phyloP scores from a whole-genome alignment of 2,888 invertebrate species.

The Enoplolaimus lenunculus region DNA sequence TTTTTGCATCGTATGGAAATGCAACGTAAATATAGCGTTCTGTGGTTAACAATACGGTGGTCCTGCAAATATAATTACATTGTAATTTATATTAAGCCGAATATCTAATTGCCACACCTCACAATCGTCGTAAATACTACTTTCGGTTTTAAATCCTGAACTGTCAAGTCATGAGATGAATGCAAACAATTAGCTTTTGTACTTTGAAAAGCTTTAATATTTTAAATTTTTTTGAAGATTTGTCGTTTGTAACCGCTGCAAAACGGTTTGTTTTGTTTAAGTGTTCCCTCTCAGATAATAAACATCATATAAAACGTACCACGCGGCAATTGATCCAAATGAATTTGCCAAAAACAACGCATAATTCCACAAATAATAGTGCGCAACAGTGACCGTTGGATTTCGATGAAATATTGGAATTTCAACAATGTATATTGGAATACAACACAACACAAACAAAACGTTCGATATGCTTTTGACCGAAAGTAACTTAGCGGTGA shows the following conservation, averaged over 20 bases:
- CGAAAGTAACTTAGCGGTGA: conserved; percentile 2
- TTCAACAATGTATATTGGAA: not conserved
- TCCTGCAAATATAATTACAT: not conserved
- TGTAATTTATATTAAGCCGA: no score
- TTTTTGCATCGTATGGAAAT: not conserved
- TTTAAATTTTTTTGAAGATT: no score
- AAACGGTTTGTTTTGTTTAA: no score
- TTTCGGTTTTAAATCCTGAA: no score
- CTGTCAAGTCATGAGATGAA: no score
- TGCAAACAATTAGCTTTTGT: no score
- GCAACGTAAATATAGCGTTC: conserved; percentile 1
- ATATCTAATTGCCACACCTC: no score
- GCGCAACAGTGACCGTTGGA: not conserved
- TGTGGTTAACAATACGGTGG: conserved; percentile 9
- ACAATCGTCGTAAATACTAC: no score
- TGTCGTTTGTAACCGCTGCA: no score
- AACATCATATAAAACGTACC: no score
- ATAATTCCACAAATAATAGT: not conserved
- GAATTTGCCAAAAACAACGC: conserved; percentile 7
- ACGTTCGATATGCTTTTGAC: not conserved
- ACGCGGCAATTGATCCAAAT: not conserved
- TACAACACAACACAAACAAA: not conserved
- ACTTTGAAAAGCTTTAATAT: no score
- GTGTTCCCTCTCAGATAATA: no score
- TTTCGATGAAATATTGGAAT: not conserved